Evolutionary conservation across 2,113 vertebrate genomes (phyloP), one percentile per base, ranked within the genome.

Genomic region (Potamarius usumacintae): DNA sequence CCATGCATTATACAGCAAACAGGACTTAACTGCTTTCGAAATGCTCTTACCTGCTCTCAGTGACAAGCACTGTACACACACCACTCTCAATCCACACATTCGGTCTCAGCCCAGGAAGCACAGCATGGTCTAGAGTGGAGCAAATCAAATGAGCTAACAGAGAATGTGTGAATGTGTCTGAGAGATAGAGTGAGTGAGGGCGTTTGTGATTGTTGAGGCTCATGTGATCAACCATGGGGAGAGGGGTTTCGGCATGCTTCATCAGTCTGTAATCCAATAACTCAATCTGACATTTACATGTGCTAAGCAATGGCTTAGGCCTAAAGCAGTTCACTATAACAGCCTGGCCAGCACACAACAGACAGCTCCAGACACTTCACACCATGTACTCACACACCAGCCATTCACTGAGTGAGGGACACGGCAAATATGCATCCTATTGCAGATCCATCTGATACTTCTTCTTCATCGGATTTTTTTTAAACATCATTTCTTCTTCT

Each of bases 191-290:
- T 9, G 48, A 17, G 79, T 78, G 80, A 72, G 77, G 69, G 67
- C 18, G 57, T 84, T 50, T 84, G 78, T 90, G 69, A 88, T 87
- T 85, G 60, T 85, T 83, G 78, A n/a, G 55, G 91, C 88, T 92
- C 92, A 93, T 89, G 89, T 91, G 93, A 92, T 63, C 81, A 50
- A 48, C 77, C 86, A 87, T 7, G 77, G 88, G 83, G 88, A 90
- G 88, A 92, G 18, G 89, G 87, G 87, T 53, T 84, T 77, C 76
- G 82, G 79, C 69, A 82, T 42, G 82, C 88, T 86, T 92, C 91
- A 90, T 90, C 89, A 92, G 72, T 65, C 81, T 77, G 85, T 91
- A 93, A 93, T 92, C 90, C 92, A 92, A 87, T 91, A 93, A 92
- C 87, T 88, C 89, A 71, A 89, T 91, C 88, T 81, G 88, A 88